These are phyloP conservation scores for Polydrusus pterygomalis DNA, from an alignment of 2,888 invertebrate genomes.

Conservation along the genomic window DNA sequence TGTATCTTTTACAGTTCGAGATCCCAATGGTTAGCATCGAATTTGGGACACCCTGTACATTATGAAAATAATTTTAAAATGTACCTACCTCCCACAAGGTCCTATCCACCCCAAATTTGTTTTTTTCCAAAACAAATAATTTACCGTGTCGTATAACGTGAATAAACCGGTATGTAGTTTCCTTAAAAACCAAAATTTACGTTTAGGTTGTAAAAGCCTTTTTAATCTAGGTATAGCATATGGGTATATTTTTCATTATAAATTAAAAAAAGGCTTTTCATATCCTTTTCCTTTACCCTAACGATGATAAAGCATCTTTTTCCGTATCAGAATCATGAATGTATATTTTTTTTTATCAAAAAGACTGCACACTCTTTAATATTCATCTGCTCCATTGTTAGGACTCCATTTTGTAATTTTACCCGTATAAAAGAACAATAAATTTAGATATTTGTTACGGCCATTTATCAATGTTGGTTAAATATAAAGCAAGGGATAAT, in stretches of 20 bases:
- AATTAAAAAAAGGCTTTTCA: background rate
- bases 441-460: conserved; percentile 14
- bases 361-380: conserved; percentile 7
- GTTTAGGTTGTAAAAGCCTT: too few species aligned
- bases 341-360: conserved; percentile 10
- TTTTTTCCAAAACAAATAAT: too few species aligned
- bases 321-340: conserved; percentile 1
- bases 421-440: conserved; percentile 7
- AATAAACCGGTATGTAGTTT: too few species aligned
- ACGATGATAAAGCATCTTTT: conserved; percentile 10
- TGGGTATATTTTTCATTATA: background rate
- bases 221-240: too few species aligned
- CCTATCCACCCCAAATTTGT: too few species aligned
- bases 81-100: too few species aligned
- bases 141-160: too few species aligned
- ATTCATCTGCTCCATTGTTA: conserved; percentile 16
- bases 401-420: conserved; percentile 12
- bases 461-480: conserved; percentile 8
- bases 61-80: too few species aligned
- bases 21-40: too few species aligned
- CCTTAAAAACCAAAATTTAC: too few species aligned
- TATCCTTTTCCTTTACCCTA: background rate
- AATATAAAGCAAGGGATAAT: background rate
- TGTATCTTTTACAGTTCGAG: too few species aligned
- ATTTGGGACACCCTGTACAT: too few species aligned